These are phyloP conservation scores for Loris lydekkerianus DNA, from an alignment of 2,797 vertebrate species.

Conservation along the genomic window DNA sequence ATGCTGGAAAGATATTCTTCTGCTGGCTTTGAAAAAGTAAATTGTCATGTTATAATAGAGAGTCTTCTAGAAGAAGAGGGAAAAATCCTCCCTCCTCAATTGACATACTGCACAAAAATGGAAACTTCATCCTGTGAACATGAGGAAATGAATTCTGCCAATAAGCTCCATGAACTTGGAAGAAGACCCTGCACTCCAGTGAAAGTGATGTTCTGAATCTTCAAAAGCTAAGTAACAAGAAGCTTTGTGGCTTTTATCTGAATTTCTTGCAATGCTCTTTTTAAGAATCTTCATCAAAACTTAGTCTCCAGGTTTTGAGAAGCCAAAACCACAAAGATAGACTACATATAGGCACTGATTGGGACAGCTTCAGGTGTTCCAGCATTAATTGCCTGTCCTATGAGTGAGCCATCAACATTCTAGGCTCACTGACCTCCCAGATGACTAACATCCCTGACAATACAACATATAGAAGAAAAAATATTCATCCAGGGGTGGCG, in stretches of 20 bases:
- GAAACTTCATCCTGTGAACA: neutral
- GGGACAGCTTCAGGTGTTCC: neutral
- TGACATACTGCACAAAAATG: neutral
- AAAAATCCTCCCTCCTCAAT: neutral
- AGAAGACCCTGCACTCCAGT: neutral
- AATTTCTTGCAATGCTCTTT: neutral
- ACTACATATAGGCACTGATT: neutral
- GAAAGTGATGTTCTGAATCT: neutral
- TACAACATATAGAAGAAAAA: neutral
- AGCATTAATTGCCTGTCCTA: neutral
- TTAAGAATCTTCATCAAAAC: neutral
- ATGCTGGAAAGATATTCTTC: neutral
- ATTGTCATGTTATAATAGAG: neutral
- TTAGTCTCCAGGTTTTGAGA: neutral
- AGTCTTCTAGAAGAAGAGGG: neutral
- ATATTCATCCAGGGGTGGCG: neutral
- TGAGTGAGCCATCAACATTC: neutral
- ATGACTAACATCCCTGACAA: neutral
- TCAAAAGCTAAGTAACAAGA: conserved; percentile 14
- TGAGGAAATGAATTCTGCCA: neutral
- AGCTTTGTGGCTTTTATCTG: neutral
- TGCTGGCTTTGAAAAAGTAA: neutral
- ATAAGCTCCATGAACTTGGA: neutral
- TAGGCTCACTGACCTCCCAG: neutral
- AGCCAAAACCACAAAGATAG: neutral